Conservation (phyloP, 2,888 invertebrate species). For the Abrostola triplasia region DNA sequence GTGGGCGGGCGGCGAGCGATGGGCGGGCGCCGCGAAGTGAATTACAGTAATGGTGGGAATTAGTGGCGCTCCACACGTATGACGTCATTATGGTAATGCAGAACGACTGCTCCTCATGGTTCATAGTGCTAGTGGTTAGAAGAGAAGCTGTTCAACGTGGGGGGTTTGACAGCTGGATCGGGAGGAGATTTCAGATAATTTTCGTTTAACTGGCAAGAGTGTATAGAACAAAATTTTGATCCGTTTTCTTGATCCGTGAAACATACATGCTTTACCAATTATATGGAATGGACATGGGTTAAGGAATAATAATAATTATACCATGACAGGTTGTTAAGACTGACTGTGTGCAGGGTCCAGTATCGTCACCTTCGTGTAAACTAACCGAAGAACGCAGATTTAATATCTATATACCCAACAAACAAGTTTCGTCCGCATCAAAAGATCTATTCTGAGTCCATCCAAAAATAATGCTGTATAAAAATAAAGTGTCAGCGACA, state of each 20-base stretch:
- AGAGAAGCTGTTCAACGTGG: too few species aligned
- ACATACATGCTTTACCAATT: too few species aligned
- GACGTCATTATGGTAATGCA: slow-evolving; percentile 20
- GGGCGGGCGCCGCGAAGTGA: slow-evolving; percentile 4
- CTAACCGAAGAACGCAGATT: background rate
- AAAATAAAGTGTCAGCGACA: slow-evolving; percentile 7
- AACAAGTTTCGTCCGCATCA: background rate
- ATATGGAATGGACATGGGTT: too few species aligned
- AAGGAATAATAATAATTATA: too few species aligned
- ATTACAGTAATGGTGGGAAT: slow-evolving; percentile 18
- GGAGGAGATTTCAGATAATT: too few species aligned
- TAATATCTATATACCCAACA: background rate
- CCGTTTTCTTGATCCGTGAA: too few species aligned
- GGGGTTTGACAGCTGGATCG: too few species aligned
- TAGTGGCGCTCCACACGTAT: slow-evolving; percentile 21
- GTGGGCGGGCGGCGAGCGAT: background rate
- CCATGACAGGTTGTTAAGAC: background rate
- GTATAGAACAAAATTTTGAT: too few species aligned
- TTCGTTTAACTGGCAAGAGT: too few species aligned
- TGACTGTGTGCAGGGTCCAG: background rate
- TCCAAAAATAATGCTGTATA: slow-evolving; percentile 6
- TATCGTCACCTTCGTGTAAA: too few species aligned
- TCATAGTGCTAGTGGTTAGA: background rate
- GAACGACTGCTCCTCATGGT: too few species aligned
- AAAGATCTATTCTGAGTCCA: background rate